Percentiles rank a stretch among this genome's conserved stretches.
Conservation (phyloP, 1,140 invertebrate species). For the Zaprionus tsacasi region DNA sequence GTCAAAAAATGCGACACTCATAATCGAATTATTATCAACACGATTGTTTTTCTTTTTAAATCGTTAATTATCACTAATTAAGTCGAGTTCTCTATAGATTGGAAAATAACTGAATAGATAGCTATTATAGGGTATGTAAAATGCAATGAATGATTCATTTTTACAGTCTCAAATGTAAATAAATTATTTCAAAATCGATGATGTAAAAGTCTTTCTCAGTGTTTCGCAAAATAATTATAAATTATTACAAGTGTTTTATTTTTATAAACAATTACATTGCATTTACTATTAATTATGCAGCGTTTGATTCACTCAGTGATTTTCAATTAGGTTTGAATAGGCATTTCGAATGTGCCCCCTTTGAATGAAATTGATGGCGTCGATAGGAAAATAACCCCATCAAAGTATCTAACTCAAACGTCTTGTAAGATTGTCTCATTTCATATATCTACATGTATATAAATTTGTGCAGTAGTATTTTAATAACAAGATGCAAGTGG, state of each 20-base stretch:
- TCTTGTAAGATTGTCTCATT: slow-evolving; percentile 11
- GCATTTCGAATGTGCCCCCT: slow-evolving; percentile 2
- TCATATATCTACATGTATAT: slow-evolving; percentile 11
- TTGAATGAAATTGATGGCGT: slow-evolving; percentile 50
- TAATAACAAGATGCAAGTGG: slow-evolving; percentile 56
- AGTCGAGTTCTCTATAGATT: background rate
- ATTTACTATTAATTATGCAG: too few relatives aligned
- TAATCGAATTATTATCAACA: slow-evolving; percentile 1
- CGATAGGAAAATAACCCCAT: slow-evolving; percentile 68
- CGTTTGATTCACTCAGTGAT: background rate
- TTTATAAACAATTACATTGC: slow-evolving; percentile 5
- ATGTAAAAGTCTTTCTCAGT: background rate
- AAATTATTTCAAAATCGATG: background rate
- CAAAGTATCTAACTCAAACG: slow-evolving; percentile 4
- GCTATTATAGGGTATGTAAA: background rate
- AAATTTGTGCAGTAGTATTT: slow-evolving; percentile 6
- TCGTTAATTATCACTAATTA: slow-evolving; percentile 6
- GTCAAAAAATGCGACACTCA: background rate
- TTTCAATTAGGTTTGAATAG: slow-evolving; percentile 10
- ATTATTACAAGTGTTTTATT: slow-evolving; percentile 8
- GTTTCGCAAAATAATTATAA: background rate
- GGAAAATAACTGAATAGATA: slow-evolving; percentile 12
- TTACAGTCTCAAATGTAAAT: background rate
- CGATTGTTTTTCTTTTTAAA: background rate
- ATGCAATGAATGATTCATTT: background rate